These are phyloP conservation scores for Burhinus oedicnemus DNA, from an alignment of 2,113 vertebrate genomes.

Conservation along the genomic window DNA sequence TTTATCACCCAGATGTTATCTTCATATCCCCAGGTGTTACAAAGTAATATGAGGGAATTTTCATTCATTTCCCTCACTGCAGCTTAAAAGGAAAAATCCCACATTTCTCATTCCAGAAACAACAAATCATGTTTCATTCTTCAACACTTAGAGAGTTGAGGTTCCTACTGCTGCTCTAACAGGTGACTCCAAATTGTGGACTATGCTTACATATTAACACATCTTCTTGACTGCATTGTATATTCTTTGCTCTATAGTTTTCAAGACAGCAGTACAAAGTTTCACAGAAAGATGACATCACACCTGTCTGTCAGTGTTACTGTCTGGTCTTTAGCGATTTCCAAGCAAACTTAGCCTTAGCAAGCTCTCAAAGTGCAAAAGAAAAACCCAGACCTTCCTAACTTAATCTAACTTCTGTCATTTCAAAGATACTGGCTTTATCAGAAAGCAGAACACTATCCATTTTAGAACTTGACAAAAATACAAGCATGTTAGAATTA, in stretches of 20 bases:
- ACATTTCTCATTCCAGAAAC: neutral
- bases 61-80: neutral
- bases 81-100: neutral
- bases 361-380: neutral
- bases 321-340: neutral
- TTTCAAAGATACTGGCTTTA: neutral
- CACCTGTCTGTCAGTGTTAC: neutral
- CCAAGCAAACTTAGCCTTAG: neutral
- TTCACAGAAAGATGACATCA: neutral
- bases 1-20: slow-evolving; percentile 22
- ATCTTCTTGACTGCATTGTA: neutral
- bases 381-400: neutral
- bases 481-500: neutral
- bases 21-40: neutral
- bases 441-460: neutral
- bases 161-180: neutral
- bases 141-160: neutral
- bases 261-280: neutral
- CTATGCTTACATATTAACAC: neutral
- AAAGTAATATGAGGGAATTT: neutral
- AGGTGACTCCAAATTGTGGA: neutral
- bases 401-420: neutral
- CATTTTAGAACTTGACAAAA: neutral
- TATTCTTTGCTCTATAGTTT: neutral
- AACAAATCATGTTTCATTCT: neutral